These are phyloP conservation scores for Nixonia krombeini DNA, from an alignment of 1,140 invertebrate genomes.

Conservation along the genomic window DNA sequence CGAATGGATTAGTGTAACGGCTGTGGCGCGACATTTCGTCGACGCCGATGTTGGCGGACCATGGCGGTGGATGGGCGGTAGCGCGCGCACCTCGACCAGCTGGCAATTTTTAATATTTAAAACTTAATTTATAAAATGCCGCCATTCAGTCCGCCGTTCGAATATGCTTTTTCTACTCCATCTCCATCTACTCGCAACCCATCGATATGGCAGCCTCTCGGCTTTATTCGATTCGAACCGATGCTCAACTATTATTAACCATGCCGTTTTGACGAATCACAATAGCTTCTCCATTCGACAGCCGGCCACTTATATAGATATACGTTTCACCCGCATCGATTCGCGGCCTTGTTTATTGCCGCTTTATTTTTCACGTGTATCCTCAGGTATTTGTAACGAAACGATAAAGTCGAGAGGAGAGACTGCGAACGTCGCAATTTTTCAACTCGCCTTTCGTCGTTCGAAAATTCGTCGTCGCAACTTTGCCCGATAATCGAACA, in stretches of 20 bases:
- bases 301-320: background rate
- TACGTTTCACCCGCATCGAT: too few species aligned
- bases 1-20: conserved; percentile 34
- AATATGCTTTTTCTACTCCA: conserved; percentile 16
- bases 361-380: background rate
- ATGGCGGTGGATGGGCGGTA: conserved; percentile 10
- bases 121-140: conserved; percentile 56
- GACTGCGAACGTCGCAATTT: too few species aligned
- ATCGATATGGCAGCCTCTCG: conserved; percentile 10
- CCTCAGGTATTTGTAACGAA: too few species aligned
- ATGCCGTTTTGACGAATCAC: conserved; percentile 3
- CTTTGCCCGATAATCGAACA: too few species aligned
- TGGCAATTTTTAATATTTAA: conserved; percentile 55
- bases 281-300: background rate
- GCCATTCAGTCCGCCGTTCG: conserved; percentile 6
- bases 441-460: too few species aligned
- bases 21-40: conserved; percentile 23
- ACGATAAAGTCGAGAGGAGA: too few species aligned
- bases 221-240: conserved; percentile 26
- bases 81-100: conserved; percentile 20
- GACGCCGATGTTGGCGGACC: too few species aligned
- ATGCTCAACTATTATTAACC: conserved; percentile 30
- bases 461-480: too few species aligned
- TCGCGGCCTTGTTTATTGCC: too few species aligned
- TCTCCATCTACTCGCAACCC: background rate